Evolutionary conservation across 2,888 invertebrate genomes (phyloP), one percentile per base, ranked within the genome.

Genomic region (Cheilosia pagana): DNA sequence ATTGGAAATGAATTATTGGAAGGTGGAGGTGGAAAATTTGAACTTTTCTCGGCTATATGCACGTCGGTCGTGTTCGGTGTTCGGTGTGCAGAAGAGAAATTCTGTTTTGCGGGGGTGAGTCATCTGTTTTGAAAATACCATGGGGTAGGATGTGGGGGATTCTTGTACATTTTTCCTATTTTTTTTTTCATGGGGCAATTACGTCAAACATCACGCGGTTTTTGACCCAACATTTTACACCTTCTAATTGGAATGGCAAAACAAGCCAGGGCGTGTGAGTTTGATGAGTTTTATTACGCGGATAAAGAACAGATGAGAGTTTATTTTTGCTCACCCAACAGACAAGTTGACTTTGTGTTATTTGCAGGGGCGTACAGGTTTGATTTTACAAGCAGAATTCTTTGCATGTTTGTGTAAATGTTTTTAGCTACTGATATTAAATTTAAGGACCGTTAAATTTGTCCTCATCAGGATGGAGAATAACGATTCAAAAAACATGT

Each of bases 131-230:
- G 75, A 57, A 65, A 74, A 74, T 57, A 67, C 23, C 65, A 55
- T 41, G 14, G 7, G 41, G 3, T 25, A 25, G 12, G 14, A 55
- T 28, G 19, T 14, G 60, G 41, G 35, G 53, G 14, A 53, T 60
- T 74, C 19, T 60, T 52, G 50, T 50, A 65, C 12, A 63, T 28
- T 68, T 14, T 23, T 3, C 53, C 21, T 19, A 48, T 50, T 50
- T 50, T 39, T 31, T 50, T 23, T 23, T 50, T 5, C 8, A 23
- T 16, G 12, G 5, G 21, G 21, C 21, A n/a, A 35, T 19, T 83
- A 68, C 78, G 82, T 78, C 82, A 83, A 74, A 50, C 50, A 83
- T 78, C 82, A 74, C 48, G 77, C 77, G 77, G 82, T 43, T 72
- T 72, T 43, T 82, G 78, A 72, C 35, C 78, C 62, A 77, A 62